A percentile compares a stretch with the other conserved stretches of the same genome.
These are phyloP conservation scores for Heliconius sara DNA, from an alignment of 2,888 invertebrate genomes.

Conservation along the genomic window DNA sequence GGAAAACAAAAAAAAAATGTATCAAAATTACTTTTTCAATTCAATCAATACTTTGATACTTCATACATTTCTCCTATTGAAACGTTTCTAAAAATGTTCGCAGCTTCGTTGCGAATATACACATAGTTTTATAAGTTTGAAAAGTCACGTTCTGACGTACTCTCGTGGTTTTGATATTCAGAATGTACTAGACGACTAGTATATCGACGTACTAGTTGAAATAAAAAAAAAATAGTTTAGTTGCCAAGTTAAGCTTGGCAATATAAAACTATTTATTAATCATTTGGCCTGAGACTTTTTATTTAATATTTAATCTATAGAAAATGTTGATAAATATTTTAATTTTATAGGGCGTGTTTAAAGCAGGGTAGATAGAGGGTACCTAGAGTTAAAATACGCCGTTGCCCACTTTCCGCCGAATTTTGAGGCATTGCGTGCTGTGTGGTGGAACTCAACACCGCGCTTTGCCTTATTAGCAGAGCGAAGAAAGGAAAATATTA, in stretches of 20 bases:
- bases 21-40: background rate
- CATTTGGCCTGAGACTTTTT: no score
- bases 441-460: no score
- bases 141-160: slow-evolving; percentile 8
- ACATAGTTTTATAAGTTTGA: background rate
- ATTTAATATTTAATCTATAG: no score
- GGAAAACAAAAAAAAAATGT: background rate
- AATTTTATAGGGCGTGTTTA: no score
- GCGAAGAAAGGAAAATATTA: no score
- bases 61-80: background rate
- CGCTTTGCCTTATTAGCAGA: no score
- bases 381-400: no score
- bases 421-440: no score
- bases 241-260: background rate
- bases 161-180: slow-evolving; percentile 3
- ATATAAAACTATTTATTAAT: no score
- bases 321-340: no score
- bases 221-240: background rate
- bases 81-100: background rate
- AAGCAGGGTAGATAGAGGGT: no score
- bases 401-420: no score
- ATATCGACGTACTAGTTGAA: background rate
- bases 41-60: slow-evolving; percentile 1
- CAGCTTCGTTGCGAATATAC: background rate
- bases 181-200: background rate